Evolutionary conservation across 2,797 vertebrate genomes (phyloP), one percentile per base, ranked within the genome.

Genomic region (Pseudochirops cupreus): DNA sequence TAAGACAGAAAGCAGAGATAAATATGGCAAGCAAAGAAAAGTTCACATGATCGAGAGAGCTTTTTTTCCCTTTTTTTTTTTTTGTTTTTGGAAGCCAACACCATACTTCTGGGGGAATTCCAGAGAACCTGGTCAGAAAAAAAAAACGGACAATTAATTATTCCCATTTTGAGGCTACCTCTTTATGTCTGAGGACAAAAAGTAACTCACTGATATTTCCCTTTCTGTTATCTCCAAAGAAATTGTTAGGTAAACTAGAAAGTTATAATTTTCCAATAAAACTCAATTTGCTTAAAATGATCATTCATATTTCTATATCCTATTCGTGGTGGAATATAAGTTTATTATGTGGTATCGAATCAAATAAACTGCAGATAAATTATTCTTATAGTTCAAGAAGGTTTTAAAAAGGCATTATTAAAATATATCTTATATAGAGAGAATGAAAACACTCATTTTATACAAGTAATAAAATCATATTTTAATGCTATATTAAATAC

Each of bases 81-180:
- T 91, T 94, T 95, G 16, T 95, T 89, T 96, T 50, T 92, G 54
- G 33, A 96, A 95, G 52, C 90, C 93, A 96, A 67, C 7, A 91
- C 9, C 93, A 33, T 82, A 5, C 16, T 87, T 87, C 39, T 87
- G 2, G 26, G 9, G 39, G 21, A 82, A 82, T 82, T 11, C 1
- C 18, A 46, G 74, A 87, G 39, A 46, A 50, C 21, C 11, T 87
- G 7, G 21, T 87, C 39, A 87, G 74, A 50, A 24, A 9, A 39
- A 39, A 59, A n/a, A 82, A n/a, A 24, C 6, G n/a, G n/a, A 39
- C 18, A 82, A 46, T 74, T 39, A 39, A 74, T 39, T 74, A 74
- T 21, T 39, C 18, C 67, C 33, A 39, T 74, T 74, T 74, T 74
- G 67, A 74, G 67, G n/a, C 18, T 74, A 74, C 67, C 1, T 74